Base-by-base conservation (phyloP, 2,888 invertebrate species). In the Caradrina clavipalpis region DNA sequence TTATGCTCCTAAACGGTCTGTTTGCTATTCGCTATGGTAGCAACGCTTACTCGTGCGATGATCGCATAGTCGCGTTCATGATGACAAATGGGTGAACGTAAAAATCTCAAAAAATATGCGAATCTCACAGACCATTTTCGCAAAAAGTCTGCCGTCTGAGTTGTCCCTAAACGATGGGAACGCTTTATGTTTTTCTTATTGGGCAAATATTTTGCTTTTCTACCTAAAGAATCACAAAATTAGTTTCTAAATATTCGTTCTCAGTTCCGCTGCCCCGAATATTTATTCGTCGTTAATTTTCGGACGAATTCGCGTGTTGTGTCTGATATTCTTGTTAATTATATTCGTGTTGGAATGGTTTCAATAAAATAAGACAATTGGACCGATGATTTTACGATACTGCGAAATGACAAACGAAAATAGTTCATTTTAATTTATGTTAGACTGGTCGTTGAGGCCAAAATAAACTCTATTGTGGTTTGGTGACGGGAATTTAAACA, bases 341-440 rank as follows among this genome's bases (percentile, higher is more conserved):
- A 26, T 21, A 31, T 39, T 19, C 47, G 17, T 26, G 17, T 73
- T 73, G 64, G 73, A 79, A 65, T 50, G 39, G 53, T 59, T 69
- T 66, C 73, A 73, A 79, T 73, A 62, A 53, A 47, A 53, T 51
- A 19, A 69, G 17, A 69, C 58, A 49, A 60, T 57, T 57, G 35
- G n/a, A 45, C 15, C 22, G 49, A 57, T 54, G 49, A 62, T 62
- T 69, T 60, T 53, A 63, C 19, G 19, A n/a, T 19, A 31, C 42
- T 11, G 17, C 15, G 51, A 31, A 21, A 35, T 74, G 42, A 68
- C 17, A 47, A 47, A 54, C 35, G 61, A 35, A 57, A 73, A 69
- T 73, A 68, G 47, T 75, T 45, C 7, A n/a, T 60, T 42, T n/a
- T n/a, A 2, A 54, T 69, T 47, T 53, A 53, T 54, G 11, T 47